A percentile compares a stretch with the other conserved stretches of the same genome.
phyloP scores from a whole-genome alignment of 2,888 invertebrate genomes.

The Adelognathus sp. region DNA sequence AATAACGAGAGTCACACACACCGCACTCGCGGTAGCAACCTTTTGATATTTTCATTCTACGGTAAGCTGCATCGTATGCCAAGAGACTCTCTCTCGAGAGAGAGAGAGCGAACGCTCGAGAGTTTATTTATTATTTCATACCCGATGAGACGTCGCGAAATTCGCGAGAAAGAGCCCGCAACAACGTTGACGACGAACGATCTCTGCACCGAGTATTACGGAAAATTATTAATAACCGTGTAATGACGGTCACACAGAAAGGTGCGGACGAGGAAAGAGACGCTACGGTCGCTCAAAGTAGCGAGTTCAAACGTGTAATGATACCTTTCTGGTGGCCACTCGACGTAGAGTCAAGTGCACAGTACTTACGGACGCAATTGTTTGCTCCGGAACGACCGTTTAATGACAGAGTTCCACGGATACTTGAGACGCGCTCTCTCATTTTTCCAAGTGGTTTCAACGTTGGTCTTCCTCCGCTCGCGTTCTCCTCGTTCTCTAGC shows the following conservation, averaged over 20 bases:
- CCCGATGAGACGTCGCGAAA: background rate
- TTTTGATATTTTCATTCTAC: conserved; percentile 38
- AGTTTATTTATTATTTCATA: conserved; percentile 18
- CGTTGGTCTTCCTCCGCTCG: background rate
- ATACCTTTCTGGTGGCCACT: conserved; percentile 48
- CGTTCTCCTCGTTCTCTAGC: background rate
- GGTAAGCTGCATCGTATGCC: conserved; percentile 3
- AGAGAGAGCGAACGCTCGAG: conserved; percentile 25
- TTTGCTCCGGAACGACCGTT: conserved; percentile 65
- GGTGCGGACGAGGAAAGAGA: background rate
- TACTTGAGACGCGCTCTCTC: conserved; percentile 51
- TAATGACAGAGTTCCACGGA: conserved; percentile 59
- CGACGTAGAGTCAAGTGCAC: conserved; percentile 46
- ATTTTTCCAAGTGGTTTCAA: conserved; percentile 35
- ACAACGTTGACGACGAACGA: background rate
- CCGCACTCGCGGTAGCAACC: conserved; percentile 26
- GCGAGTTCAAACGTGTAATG: conserved; percentile 54
- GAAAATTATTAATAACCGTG: conserved; percentile 55
- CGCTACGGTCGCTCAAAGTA: conserved; percentile 26
- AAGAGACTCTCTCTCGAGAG: no score
- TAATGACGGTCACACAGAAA: conserved; percentile 39
- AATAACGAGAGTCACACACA: conserved; percentile 33
- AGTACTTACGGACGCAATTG: conserved; percentile 56
- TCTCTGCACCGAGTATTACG: background rate
- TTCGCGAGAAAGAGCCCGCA: no score